Evolutionary conservation across 2,888 invertebrate species (phyloP), one percentile per base, ranked within the genome.

Genomic region (Rhagonycha lutea): DNA sequence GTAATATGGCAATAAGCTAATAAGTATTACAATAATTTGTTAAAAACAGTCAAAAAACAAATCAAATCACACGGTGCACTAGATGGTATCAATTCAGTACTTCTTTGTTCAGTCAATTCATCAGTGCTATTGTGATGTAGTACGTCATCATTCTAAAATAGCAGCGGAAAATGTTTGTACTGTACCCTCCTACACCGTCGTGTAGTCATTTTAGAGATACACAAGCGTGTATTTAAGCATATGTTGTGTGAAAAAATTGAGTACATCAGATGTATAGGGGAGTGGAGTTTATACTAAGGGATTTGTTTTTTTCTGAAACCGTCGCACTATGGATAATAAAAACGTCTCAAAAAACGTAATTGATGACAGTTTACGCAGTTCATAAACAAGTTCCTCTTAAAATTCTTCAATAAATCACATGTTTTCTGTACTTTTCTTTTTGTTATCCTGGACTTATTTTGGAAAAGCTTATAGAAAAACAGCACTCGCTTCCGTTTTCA

Each of bases 311-410:
- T 72, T 69, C 68, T 24, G 47, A 73, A 73, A 61, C 68, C 73
- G 67, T 61, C 72, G 72, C 72, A 61, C 69, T 73, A 71, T 70
- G 71, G 74, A 76, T 74, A 74, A 77, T 74, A 77, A 77, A 77
- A 77, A 74, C 72, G 69, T 74, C 75, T n/a, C 68, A 78, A 76
- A 78, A 78, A 75, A 74, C 70, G 72, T 70, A 78, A 78, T 78
- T 78, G 77, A 78, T 78, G 77, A 75, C 72, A 72, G 77, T 72
- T 74, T 67, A 72, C 71, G 75, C 75, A 78, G 77, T 75, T 75
- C 75, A 78, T 78, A 78, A 78, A 76, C 76, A 76, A 78, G 77
- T 74, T 74, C 70, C 74, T 73, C 77, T 75, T 75, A 74, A 78
- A 78, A 78, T 75, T 78, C 73, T 69, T 73, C 70, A 72, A 78